These are phyloP conservation scores for Athripsodes cinereus DNA, from an alignment of 2,888 invertebrate genomes.

Conservation along the genomic window DNA sequence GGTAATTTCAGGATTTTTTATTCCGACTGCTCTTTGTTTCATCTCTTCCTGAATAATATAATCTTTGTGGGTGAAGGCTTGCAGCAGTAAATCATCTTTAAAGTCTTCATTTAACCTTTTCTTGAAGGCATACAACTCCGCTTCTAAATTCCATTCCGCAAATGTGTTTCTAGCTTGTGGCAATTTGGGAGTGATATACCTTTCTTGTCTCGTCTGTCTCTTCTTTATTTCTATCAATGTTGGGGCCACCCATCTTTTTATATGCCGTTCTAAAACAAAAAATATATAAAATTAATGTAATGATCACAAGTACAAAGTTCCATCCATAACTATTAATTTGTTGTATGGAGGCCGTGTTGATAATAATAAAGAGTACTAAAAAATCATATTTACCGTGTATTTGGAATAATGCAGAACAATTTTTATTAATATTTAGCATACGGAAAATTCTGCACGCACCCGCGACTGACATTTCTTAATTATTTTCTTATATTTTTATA, in stretches of 20 bases:
- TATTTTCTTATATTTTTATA: not conserved
- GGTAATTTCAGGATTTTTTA: conserved; percentile 51
- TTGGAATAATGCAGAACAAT: not conserved
- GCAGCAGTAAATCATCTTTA: conserved; percentile 58
- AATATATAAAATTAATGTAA: no score
- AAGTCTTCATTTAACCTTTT: conserved; percentile 81
- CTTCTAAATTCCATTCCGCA: conserved; percentile 82
- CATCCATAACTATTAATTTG: no score
- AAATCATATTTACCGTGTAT: conserved; percentile 10
- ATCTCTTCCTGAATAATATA: conserved; percentile 67
- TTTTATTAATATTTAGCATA: conserved; percentile 10
- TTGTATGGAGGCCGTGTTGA: no score
- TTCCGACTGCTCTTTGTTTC: conserved; percentile 63
- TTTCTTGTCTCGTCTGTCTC: conserved; percentile 43
- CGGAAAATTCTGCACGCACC: conserved; percentile 8
- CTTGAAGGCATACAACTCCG: conserved; percentile 84
- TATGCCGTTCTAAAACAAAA: conserved; percentile 27
- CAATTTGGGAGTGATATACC: conserved; percentile 27
- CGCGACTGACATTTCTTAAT: conserved; percentile 14
- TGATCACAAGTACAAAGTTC: no score
- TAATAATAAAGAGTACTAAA: not conserved
- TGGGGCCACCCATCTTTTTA: conserved; percentile 64
- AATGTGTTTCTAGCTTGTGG: conserved; percentile 53
- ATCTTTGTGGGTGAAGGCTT: conserved; percentile 74
- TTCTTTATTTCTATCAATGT: conserved; percentile 60